Conservation (phyloP, 2,888 invertebrate species). For the Apodemia mormo region DNA sequence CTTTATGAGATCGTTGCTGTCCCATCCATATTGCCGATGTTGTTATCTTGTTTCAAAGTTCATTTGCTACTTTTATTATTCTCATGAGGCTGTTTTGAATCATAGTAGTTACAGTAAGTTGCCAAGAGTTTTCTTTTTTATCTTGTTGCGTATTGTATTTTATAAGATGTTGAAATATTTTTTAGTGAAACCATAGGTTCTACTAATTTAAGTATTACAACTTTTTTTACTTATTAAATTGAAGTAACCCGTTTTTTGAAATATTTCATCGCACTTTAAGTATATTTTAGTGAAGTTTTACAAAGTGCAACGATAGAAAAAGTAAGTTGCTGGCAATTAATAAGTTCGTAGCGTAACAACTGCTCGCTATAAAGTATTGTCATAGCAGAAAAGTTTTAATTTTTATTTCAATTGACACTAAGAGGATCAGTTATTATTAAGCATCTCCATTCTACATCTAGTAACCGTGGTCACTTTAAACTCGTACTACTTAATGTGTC, state of each 20-base stretch:
- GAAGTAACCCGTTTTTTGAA: background rate
- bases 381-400: background rate
- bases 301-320: background rate
- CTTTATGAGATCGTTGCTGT: background rate
- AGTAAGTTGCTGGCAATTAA: background rate
- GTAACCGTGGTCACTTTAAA: too few relatives aligned
- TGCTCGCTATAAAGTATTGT: background rate
- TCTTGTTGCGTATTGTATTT: background rate
- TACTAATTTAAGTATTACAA: too few relatives aligned
- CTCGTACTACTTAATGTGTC: too few relatives aligned
- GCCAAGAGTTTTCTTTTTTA: background rate
- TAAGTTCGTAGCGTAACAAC: background rate
- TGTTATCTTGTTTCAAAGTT: constrained; percentile 14
- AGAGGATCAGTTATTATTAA: too few relatives aligned
- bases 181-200: background rate
- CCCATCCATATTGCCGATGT: constrained; percentile 11
- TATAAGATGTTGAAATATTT: background rate
- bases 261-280: too few relatives aligned
- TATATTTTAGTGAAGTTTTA: background rate
- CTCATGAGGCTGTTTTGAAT: constrained; percentile 10
- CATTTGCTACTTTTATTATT: constrained; percentile 5
- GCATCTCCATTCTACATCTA: too few relatives aligned
- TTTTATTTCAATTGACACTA: too few relatives aligned
- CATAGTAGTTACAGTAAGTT: constrained; percentile 1
- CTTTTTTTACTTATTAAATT: background rate